Base-by-base conservation (phyloP, 2,113 vertebrate genomes). In the Zapornia atra region DNA sequence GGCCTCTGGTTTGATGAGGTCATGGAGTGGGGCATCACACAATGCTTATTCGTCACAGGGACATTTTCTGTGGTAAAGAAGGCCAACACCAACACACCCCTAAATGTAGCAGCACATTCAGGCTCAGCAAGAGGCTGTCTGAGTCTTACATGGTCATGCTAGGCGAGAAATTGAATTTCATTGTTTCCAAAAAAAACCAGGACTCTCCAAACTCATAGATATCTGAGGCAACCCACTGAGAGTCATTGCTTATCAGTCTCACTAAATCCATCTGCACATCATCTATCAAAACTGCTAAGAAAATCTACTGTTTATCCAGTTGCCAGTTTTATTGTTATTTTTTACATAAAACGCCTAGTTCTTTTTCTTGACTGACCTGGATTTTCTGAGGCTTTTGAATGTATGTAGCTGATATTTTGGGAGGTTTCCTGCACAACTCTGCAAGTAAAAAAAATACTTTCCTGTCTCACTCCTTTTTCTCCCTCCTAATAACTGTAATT, bases 81-180 rank as follows among this genome's bases (percentile, higher is more conserved):
- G 9, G 11, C 1, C 1, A 5, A 10, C 7, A 6, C 9, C 8
- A 28, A 4, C 10, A 3, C 4, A 4, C 11, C 3, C 8, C 8
- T 9, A 25, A 17, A 26, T 0, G 3, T 2, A 22, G 19, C 34
- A 24, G 11, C 57, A 40, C 3, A 4, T 20, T 61, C 51, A 10
- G 6, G 40, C 53, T 54, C 72, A 64, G 59, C 33, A 50, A 50
- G 36, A 72, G 16, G 28, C 9, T 2, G 2, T 3, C 20, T 51
- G 38, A 44, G n/a, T 50, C 42, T n/a, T 36, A 46, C 0, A 2
- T 0, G 2, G n/a, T 8, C 28, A 17, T 5, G 7, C 1, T 63
- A 42, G 28, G 10, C 16, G 36, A 82, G 18, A 53, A 81, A 34
- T 33, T 59, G 3, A 1, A 7, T 54, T 90, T 75, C 59, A 59